These are phyloP conservation scores for Cheilinus undulatus DNA, from an alignment of 2,113 vertebrate species.

Conservation along the genomic window DNA sequence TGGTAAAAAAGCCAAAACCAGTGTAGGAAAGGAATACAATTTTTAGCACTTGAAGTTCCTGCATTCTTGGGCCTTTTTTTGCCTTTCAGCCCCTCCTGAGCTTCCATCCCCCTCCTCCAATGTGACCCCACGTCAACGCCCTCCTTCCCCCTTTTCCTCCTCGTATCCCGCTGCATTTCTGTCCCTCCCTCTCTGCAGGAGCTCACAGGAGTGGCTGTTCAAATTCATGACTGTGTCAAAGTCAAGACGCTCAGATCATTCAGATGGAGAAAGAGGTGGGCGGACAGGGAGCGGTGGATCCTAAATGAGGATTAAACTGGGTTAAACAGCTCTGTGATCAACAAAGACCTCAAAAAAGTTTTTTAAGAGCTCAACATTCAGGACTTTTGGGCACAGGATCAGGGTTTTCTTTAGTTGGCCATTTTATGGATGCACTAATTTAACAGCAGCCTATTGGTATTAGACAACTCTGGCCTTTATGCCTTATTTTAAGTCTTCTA, in stretches of 20 bases:
- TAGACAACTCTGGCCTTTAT: no score
- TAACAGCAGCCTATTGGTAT: no score
- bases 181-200: conserved; percentile 19
- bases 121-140: neutral
- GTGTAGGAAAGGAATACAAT: neutral
- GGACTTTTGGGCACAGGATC: neutral
- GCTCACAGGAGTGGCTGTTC: conserved; percentile 5
- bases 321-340: neutral
- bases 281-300: neutral
- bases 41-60: neutral
- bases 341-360: neutral
- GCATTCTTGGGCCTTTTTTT: neutral
- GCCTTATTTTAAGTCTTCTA: no score
- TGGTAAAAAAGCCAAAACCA: neutral
- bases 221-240: conserved; percentile 13
- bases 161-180: neutral
- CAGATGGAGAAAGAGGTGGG: conserved; percentile 5
- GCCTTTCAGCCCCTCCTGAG: neutral
- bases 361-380: no score
- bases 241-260: conserved; percentile 7
- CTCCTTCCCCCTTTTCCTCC: neutral
- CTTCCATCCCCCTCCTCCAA: conserved; percentile 1
- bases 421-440: no score
- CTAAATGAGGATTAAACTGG: neutral
- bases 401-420: no score